phyloP scores from a whole-genome alignment of 2,797 vertebrate genomes.

The Siniperca undulata region DNA sequence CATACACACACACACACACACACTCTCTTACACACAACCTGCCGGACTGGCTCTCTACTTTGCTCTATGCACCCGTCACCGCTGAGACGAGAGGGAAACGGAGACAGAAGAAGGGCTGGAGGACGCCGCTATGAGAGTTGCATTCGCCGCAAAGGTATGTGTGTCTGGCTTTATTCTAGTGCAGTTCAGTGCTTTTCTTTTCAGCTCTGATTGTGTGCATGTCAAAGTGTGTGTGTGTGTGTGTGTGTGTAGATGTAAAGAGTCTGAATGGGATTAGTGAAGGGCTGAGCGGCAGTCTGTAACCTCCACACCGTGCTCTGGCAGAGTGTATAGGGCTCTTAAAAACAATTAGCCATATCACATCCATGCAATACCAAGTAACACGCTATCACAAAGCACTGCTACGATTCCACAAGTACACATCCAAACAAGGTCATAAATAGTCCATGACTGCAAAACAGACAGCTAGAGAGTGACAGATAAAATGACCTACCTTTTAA shows the following conservation, averaged over 20 bases:
- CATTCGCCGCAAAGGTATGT: slow-evolving; percentile 81
- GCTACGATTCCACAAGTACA: slow-evolving; percentile 40
- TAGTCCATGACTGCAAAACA: slow-evolving; percentile 30
- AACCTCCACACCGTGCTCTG: slow-evolving; percentile 82
- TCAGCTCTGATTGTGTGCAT: slow-evolving; percentile 60
- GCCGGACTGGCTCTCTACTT: slow-evolving; percentile 79
- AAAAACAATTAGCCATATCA: slow-evolving; percentile 85
- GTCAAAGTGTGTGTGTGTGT: slow-evolving; percentile 53
- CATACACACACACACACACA: slow-evolving; percentile 24
- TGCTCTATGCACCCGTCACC: slow-evolving; percentile 77
- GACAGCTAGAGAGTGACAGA: slow-evolving; percentile 53
- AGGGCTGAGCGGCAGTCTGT: slow-evolving; percentile 68
- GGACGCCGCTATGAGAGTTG: slow-evolving; percentile 59
- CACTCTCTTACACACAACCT: slow-evolving; percentile 81
- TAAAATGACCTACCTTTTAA: slow-evolving; percentile 96
- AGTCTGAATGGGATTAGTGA: slow-evolving; percentile 91
- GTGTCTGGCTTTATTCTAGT: slow-evolving; percentile 88
- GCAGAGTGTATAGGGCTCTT: slow-evolving; percentile 74
- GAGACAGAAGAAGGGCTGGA: slow-evolving; percentile 64
- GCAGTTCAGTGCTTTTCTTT: slow-evolving; percentile 55
- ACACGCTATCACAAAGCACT: slow-evolving; percentile 82
- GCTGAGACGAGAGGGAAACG: slow-evolving; percentile 88
- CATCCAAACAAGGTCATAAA: slow-evolving; percentile 53
- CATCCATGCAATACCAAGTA: slow-evolving; percentile 79
- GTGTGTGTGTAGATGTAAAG: slow-evolving; percentile 54